phyloP scores from a whole-genome alignment of 2,113 vertebrate species.

The Corythornis cristatus region DNA sequence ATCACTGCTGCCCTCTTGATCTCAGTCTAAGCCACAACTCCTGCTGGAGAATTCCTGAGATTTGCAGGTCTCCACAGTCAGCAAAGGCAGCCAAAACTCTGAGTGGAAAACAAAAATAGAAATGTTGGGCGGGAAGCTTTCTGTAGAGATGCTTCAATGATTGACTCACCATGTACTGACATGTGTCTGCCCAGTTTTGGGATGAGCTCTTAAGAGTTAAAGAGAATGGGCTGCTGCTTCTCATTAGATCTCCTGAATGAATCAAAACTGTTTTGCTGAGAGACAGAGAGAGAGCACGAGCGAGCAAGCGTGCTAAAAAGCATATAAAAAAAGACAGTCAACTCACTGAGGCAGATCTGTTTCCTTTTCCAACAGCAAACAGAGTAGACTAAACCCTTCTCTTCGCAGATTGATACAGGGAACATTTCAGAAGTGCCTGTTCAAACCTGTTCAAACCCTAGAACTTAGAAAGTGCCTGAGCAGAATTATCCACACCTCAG shows the following conservation, averaged over 20 bases:
- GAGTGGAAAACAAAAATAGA: slow-evolving; percentile 14
- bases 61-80: neutral
- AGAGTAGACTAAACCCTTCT: neutral
- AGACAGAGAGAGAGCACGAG: no score
- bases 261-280: neutral
- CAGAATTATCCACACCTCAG: neutral
- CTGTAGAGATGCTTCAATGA: neutral
- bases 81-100: slow-evolving; percentile 23
- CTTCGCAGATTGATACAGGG: slow-evolving; percentile 44
- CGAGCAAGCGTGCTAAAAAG: neutral
- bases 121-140: neutral
- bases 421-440: slow-evolving; percentile 16
- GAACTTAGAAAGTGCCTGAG: neutral
- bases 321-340: neutral
- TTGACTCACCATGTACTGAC: neutral
- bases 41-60: slow-evolving; percentile 1
- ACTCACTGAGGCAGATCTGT: neutral
- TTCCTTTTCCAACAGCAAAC: neutral
- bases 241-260: neutral
- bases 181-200: neutral
- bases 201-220: neutral
- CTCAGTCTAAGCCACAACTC: slow-evolving; percentile 24
- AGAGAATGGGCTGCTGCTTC: neutral
- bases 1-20: slow-evolving; percentile 16
- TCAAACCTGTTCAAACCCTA: neutral